Evolutionary conservation across 2,113 vertebrate species (phyloP).

Genomic region (Neomonachus schauinslandi): DNA sequence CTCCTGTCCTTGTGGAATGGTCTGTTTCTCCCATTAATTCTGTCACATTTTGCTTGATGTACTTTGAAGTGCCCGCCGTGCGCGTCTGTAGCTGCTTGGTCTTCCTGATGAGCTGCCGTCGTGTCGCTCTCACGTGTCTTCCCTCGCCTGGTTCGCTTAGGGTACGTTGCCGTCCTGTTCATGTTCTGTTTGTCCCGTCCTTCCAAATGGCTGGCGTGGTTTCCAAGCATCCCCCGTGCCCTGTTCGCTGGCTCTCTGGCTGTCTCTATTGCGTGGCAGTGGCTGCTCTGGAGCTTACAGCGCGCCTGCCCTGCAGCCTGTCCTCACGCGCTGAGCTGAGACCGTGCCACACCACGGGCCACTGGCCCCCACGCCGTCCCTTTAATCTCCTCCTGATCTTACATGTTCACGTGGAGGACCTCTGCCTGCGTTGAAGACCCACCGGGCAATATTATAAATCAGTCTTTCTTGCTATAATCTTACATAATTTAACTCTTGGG

Average conservation of each 20-base stretch:
- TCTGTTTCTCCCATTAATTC: neutral
- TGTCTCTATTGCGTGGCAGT: fast-evolving
- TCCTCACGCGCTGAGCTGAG: too few relatives aligned
- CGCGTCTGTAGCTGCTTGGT: too few relatives aligned
- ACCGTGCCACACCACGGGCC: fast-evolving
- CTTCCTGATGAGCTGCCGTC: neutral
- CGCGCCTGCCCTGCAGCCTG: fast-evolving
- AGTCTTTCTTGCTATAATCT: neutral
- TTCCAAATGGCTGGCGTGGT: neutral
- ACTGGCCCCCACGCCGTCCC: fast-evolving
- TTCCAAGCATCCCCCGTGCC: too few relatives aligned
- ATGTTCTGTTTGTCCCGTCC: neutral
- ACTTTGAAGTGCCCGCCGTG: neutral
- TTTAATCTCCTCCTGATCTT: too few relatives aligned
- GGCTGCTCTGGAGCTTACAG: too few relatives aligned
- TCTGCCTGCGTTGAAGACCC: fast-evolving
- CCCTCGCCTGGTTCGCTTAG: too few relatives aligned
- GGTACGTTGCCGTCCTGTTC: neutral
- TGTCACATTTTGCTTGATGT: neutral
- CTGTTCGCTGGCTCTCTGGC: neutral
- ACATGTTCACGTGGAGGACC: neutral
- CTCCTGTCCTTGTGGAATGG: neutral
- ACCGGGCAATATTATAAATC: neutral
- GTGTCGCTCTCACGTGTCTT: neutral
- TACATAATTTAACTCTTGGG: neutral